Evolutionary conservation across 1,140 invertebrate genomes (phyloP), one percentile per base, ranked within the genome.

Genomic region (Drosophila nigrodunni): DNA sequence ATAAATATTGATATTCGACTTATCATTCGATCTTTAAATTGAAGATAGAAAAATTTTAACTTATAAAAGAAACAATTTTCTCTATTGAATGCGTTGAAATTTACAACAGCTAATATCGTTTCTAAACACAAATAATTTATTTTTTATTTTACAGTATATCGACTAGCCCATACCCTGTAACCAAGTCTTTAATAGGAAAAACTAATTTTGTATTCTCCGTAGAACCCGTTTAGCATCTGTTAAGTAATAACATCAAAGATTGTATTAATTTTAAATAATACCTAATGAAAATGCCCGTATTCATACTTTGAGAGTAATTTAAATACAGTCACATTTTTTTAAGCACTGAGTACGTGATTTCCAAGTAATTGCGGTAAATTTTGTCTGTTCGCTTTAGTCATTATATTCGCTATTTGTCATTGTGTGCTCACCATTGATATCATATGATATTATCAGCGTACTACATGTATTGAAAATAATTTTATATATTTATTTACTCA

Each of bases 311-410:
- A 54, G 15, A 15, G 25, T 37, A 9, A 37, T 35, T 54, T 15
- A 54, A 37, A 34, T 2, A n/a, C n/a, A 9, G 50, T 54, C 50
- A 54, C 50, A 11, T 54, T n/a, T 54, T 54, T 54, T 37, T 35
- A 54, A 54, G 50, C 21, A 21, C 10, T 52, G 7, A 35, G 50
- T 54, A 54, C 50, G 50, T 54, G 50, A 54, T 54, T 54, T 54
- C 34, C 50, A 13, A 54, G 30, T 37, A 54, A 54, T 52, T 52
- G 49, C 49, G 49, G 49, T 52, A 52, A 34, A 52, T 13, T 54
- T 54, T 37, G 13, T 15, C 1, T 37, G 30, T 54, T 8, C 30
- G 35, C 50, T 54, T 35, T 54, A 37, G 34, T 54, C 30, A 54
- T 37, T 15, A 37, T 37, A 54, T 54, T 54, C 50, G 30, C 34